Evolutionary conservation across 2,888 invertebrate genomes (phyloP).

Genomic region (Tachina lurida): DNA sequence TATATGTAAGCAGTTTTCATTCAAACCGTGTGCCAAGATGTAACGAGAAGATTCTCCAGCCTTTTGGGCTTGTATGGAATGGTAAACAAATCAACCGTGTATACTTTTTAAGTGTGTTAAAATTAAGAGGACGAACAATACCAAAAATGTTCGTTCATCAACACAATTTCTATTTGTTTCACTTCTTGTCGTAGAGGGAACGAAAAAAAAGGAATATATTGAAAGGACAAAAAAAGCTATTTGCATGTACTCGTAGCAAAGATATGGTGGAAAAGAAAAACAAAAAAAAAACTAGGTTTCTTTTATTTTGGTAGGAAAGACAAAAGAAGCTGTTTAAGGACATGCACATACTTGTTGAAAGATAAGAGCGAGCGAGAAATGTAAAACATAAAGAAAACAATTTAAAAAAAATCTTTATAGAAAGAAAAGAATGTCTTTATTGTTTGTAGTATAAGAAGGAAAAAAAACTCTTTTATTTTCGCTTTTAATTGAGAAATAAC

Average conservation of each 20-base stretch:
- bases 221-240: conserved; percentile 48
- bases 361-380: conserved; percentile 11
- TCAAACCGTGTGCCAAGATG: background rate
- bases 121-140: conserved; percentile 62
- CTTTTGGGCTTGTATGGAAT: conserved; percentile 24
- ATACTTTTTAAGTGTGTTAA: conserved; percentile 58
- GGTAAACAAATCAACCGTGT: conserved; percentile 63
- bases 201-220: background rate
- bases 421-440: conserved; percentile 49
- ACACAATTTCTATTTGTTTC: conserved; percentile 50
- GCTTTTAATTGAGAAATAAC: conserved; percentile 64
- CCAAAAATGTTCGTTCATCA: conserved; percentile 54
- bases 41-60: background rate
- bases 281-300: conserved; percentile 33
- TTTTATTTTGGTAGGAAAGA: conserved; percentile 57
- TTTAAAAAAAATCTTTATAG: background rate
- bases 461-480: conserved; percentile 54
- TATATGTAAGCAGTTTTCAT: background rate
- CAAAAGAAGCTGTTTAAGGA: conserved; percentile 66
- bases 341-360: conserved; percentile 62
- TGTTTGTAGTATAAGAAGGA: background rate
- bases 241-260: conserved; percentile 55
- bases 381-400: conserved; percentile 27
- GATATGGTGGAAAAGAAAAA: conserved; percentile 18
- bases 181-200: conserved; percentile 11